These are phyloP conservation scores for Mobula hypostoma DNA, from an alignment of 2,113 vertebrate genomes.

Conservation along the genomic window DNA sequence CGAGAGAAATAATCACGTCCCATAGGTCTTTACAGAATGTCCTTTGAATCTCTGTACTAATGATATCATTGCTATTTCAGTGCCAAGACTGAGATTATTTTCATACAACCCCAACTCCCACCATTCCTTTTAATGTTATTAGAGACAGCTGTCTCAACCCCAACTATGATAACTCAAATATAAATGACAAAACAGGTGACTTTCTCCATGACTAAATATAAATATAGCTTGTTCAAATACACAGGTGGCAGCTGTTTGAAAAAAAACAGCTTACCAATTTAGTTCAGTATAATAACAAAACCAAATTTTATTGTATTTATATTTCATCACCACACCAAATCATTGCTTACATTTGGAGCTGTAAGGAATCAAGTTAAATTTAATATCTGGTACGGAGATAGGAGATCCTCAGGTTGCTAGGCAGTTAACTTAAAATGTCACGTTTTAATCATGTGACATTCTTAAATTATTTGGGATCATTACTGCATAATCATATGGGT, in stretches of 20 bases:
- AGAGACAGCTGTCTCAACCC: neutral
- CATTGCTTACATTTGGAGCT: neutral
- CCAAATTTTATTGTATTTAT: neutral
- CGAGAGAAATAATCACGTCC: neutral
- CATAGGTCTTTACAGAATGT: neutral
- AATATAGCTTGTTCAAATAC: slow-evolving; percentile 22
- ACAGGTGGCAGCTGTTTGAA: neutral
- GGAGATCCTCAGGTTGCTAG: neutral
- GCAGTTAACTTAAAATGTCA: neutral
- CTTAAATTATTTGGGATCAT: neutral
- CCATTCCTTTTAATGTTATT: neutral
- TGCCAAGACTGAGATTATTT: neutral
- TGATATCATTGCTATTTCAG: neutral
- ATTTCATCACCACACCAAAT: neutral
- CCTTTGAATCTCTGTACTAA: neutral
- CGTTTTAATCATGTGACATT: neutral
- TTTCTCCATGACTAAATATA: neutral
- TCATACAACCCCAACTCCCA: neutral
- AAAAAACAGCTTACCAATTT: slow-evolving; percentile 13
- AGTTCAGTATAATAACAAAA: neutral
- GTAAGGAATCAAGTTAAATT: neutral
- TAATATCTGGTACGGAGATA: neutral
- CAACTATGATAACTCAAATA: neutral
- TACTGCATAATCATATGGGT: neutral
- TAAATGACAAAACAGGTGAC: neutral